Percentiles rank a stretch among this genome's conserved stretches.
phyloP scores from a whole-genome alignment of 2,797 vertebrate genomes.

The Gymnothorax javanicus region DNA sequence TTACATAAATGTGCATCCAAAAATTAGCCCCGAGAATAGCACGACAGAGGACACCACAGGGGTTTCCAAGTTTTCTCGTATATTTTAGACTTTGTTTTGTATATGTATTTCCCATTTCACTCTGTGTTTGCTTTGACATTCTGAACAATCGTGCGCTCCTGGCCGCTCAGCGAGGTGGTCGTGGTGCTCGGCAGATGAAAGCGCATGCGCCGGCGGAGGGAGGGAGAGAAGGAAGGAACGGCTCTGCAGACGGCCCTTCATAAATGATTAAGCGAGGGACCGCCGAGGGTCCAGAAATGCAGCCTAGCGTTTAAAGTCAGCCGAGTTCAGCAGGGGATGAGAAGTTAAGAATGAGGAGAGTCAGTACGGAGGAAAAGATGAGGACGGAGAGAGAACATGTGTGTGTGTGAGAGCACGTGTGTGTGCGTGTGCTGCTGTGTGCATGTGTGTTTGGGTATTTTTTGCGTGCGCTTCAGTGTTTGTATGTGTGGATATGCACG shows the following conservation, averaged over 20 bases:
- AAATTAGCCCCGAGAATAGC: neutral
- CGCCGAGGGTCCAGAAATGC: neutral
- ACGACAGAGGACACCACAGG: neutral
- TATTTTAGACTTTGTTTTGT: neutral
- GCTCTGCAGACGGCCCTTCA: constrained; percentile 19
- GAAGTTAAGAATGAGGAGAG: neutral
- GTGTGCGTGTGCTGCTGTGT: neutral
- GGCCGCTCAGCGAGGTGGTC: neutral
- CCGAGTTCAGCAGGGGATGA: neutral
- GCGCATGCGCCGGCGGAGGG: neutral
- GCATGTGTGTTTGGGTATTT: neutral
- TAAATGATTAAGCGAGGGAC: constrained; percentile 23
- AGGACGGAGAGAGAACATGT: neutral
- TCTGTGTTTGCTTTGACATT: neutral
- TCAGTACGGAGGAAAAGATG: neutral
- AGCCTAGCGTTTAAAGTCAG: neutral
- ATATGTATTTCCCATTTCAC: neutral
- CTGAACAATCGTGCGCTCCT: neutral
- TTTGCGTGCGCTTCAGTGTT: neutral
- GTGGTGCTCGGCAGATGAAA: neutral
- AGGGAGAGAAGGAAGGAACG: neutral
- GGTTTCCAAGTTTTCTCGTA: neutral
- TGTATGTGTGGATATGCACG: neutral
- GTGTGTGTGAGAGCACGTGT: neutral
- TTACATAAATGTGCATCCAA: neutral